Percentiles rank a stretch among this genome's conserved stretches.
Conservation (phyloP, 2,888 invertebrate species). For the Dimorphilus gyrociliatus region DNA sequence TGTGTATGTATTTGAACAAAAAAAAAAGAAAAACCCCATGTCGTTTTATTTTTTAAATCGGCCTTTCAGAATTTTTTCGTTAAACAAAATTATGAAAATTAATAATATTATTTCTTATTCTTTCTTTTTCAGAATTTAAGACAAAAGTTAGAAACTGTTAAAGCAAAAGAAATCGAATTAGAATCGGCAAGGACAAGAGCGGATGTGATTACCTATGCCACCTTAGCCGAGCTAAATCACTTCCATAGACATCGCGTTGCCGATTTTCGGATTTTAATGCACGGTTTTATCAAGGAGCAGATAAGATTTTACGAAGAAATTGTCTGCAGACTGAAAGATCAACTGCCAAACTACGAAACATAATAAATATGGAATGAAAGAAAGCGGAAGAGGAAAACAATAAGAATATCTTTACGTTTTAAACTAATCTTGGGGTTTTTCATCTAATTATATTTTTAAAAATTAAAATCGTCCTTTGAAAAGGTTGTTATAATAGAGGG, state of each 20-base stretch:
- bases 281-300: slow-evolving; percentile 68
- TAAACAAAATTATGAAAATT: background rate
- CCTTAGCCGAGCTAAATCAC: slow-evolving; percentile 83
- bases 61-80: background rate
- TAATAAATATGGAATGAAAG: too few relatives aligned
- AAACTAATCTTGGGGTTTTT: too few relatives aligned
- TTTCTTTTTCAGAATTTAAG: slow-evolving; percentile 43
- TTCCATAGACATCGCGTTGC: slow-evolving; percentile 70
- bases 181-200: slow-evolving; percentile 64
- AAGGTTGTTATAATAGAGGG: too few relatives aligned
- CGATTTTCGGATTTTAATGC: slow-evolving; percentile 70
- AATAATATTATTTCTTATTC: slow-evolving; percentile 3
- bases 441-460: too few relatives aligned
- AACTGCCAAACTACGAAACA: too few relatives aligned
- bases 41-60: slow-evolving; percentile 1
- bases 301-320: slow-evolving; percentile 73
- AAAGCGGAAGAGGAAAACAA: too few relatives aligned
- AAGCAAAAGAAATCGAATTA: slow-evolving; percentile 63
- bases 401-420: too few relatives aligned
- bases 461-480: too few relatives aligned
- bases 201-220: slow-evolving; percentile 77
- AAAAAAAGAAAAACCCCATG: background rate
- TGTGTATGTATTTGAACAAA: background rate
- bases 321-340: too few relatives aligned
- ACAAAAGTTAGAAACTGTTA: slow-evolving; percentile 74